Conservation (phyloP, 2,888 invertebrate species). For the Panopea generosa region DNA sequence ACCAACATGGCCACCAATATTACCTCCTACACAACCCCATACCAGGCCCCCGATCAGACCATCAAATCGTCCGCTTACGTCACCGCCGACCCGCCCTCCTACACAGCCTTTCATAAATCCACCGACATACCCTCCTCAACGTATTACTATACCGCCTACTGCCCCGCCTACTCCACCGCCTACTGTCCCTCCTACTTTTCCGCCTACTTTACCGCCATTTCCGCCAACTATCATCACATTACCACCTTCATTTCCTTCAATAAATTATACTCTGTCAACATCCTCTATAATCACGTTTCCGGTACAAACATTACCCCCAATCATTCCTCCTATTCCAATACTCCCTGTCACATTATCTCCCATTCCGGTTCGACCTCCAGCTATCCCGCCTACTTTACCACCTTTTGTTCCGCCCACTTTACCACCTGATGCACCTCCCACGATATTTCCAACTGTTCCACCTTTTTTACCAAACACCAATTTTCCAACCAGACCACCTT, state of each 20-base stretch:
- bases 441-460: not conserved
- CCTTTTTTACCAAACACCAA: not conserved
- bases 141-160: not conserved
- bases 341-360: not conserved
- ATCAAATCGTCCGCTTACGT: not conserved
- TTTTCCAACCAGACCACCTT: too few species aligned
- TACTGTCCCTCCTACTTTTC: not conserved
- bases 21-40: not conserved
- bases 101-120: not conserved
- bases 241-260: not conserved
- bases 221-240: not conserved
- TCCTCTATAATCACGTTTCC: too few species aligned
- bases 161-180: not conserved
- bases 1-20: not conserved
- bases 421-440: not conserved
- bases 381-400: conserved; percentile 24
- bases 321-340: not conserved
- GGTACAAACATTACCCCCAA: not conserved
- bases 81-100: not conserved
- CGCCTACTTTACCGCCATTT: not conserved
- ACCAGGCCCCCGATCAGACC: not conserved
- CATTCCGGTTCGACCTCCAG: not conserved
- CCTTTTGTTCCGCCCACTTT: conserved; percentile 6
- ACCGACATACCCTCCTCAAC: conserved; percentile 1
- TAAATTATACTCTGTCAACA: not conserved